These are phyloP conservation scores for Scortum barcoo DNA, from an alignment of 2,113 vertebrate genomes.

Conservation along the genomic window DNA sequence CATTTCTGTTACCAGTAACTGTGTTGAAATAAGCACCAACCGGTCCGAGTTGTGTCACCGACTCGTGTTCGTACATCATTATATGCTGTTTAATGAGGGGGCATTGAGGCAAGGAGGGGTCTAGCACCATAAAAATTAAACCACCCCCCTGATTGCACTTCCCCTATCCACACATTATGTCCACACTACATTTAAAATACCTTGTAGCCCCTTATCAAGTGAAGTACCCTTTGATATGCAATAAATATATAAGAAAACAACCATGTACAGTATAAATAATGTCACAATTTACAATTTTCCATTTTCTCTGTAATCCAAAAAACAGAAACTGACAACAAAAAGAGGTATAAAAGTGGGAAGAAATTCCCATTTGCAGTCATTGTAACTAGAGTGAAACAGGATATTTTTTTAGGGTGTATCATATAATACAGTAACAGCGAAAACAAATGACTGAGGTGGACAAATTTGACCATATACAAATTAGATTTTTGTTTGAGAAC, in stretches of 20 bases:
- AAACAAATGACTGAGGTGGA: slow-evolving; percentile 65
- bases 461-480: slow-evolving; percentile 74
- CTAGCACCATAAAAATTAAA: slow-evolving; percentile 84
- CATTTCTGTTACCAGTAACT: slow-evolving; percentile 71
- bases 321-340: slow-evolving; percentile 73
- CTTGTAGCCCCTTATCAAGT: slow-evolving; percentile 78
- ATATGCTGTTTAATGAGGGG: slow-evolving; percentile 75
- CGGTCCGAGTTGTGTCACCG: slow-evolving; percentile 72
- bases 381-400: slow-evolving; percentile 64
- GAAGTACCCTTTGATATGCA: slow-evolving; percentile 83
- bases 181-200: slow-evolving; percentile 80
- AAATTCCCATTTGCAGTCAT: slow-evolving; percentile 72
- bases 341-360: slow-evolving; percentile 80
- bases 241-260: slow-evolving; percentile 87
- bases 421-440: slow-evolving; percentile 69
- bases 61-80: slow-evolving; percentile 66
- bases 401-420: slow-evolving; percentile 54
- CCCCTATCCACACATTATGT: slow-evolving; percentile 73
- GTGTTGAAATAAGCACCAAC: slow-evolving; percentile 85
- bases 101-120: slow-evolving; percentile 74
- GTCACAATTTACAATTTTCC: slow-evolving; percentile 80
- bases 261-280: slow-evolving; percentile 86
- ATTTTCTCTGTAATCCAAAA: slow-evolving; percentile 73
- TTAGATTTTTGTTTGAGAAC: slow-evolving; percentile 76
- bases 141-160: slow-evolving; percentile 74